Conservation (phyloP, 1,140 invertebrate species). For the Drosophila gunungcola region DNA sequence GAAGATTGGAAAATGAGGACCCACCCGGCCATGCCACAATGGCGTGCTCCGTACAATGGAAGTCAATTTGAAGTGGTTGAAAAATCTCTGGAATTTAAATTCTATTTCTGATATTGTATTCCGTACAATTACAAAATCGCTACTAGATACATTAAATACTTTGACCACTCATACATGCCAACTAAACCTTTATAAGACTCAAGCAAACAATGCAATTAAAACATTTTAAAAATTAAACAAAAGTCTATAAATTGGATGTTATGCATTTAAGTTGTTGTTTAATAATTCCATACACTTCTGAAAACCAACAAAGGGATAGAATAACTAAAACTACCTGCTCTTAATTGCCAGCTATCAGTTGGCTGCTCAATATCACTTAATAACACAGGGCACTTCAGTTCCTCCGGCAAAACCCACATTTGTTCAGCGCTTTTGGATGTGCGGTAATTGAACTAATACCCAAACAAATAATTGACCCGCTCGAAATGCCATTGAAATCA, state of each 20-base stretch:
- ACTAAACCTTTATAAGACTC: too few species aligned
- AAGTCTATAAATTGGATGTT: too few species aligned
- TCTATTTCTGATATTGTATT: slow-evolving; percentile 26
- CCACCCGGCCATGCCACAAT: slow-evolving; percentile 34
- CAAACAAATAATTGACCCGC: slow-evolving; percentile 46
- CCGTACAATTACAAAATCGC: background rate
- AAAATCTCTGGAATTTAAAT: slow-evolving; percentile 60
- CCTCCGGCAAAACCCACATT: background rate
- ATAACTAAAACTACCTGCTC: background rate
- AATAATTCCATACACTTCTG: too few species aligned
- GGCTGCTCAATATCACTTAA: background rate
- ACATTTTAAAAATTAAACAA: too few species aligned
- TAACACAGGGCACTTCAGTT: background rate
- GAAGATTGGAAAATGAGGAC: slow-evolving; percentile 44
- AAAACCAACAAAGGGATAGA: too few species aligned
- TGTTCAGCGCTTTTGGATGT: background rate
- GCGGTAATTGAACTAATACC: slow-evolving; percentile 39
- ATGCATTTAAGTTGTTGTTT: too few species aligned
- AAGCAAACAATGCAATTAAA: too few species aligned
- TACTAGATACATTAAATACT: too few species aligned
- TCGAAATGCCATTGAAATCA: slow-evolving; percentile 48
- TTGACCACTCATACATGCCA: too few species aligned
- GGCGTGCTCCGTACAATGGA: slow-evolving; percentile 57
- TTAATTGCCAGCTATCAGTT: background rate
- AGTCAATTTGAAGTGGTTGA: slow-evolving; percentile 51